phyloP scores from a whole-genome alignment of 35 echinoderm and acorn worm species.

The Ophiothrix spiculata region DNA sequence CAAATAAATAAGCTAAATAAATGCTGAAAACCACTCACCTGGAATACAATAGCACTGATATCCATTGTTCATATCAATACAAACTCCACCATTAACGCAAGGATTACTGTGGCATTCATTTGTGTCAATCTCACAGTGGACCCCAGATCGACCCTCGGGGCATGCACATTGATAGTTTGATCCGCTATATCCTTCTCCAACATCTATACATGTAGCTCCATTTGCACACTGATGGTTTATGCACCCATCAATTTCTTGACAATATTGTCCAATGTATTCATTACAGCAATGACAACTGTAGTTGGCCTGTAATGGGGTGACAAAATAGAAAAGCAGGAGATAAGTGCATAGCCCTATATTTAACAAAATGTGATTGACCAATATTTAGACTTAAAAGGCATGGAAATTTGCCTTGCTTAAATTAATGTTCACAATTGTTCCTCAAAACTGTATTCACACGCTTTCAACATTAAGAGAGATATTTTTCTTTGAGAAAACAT shows the following conservation, averaged over 20 bases:
- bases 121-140: slow-evolving; percentile 74
- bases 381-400: too few species aligned
- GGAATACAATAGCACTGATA: slow-evolving; percentile 76
- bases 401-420: too few species aligned
- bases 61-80: slow-evolving; percentile 58
- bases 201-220: slow-evolving; percentile 72
- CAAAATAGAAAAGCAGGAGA: too few species aligned
- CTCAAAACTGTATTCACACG: too few species aligned
- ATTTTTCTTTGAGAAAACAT: too few species aligned
- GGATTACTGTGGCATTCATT: slow-evolving; percentile 90
- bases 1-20: too few species aligned
- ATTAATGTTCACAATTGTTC: too few species aligned
- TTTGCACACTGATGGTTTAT: slow-evolving; percentile 50
- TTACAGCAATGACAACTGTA: slow-evolving; percentile 75
- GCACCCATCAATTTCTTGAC: slow-evolving; percentile 81
- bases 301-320: slow-evolving; percentile 35
- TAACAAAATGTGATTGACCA: too few species aligned
- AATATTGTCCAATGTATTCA: slow-evolving; percentile 57
- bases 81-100: slow-evolving; percentile 53
- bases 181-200: slow-evolving; percentile 68
- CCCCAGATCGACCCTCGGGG: slow-evolving; percentile 62
- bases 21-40: too few species aligned
- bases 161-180: slow-evolving; percentile 73
- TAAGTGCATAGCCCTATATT: too few species aligned
- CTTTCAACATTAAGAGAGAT: too few species aligned